These are phyloP conservation scores for Stegana nigrithorax DNA, from an alignment of 2,888 invertebrate species.

Conservation along the genomic window DNA sequence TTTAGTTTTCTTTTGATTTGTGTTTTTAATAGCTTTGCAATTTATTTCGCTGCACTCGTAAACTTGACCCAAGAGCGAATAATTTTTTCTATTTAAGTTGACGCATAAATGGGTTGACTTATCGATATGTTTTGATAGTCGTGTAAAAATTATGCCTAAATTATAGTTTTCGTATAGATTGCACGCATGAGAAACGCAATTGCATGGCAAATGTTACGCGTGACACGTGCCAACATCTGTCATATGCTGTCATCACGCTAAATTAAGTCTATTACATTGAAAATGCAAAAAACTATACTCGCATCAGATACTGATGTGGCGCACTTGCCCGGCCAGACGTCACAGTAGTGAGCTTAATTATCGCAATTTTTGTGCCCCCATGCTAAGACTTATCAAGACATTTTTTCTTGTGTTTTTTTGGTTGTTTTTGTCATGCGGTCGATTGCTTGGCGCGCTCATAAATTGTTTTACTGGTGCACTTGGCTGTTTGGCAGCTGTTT, in stretches of 20 bases:
- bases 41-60: neutral
- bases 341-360: constrained; percentile 12
- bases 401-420: neutral
- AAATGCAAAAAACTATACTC: neutral
- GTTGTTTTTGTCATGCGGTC: too few relatives aligned
- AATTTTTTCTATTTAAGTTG: too few relatives aligned
- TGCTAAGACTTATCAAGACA: neutral
- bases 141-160: too few relatives aligned
- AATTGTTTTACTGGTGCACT: too few relatives aligned
- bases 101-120: too few relatives aligned
- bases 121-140: too few relatives aligned
- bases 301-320: too few relatives aligned
- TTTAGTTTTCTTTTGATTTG: neutral
- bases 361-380: neutral
- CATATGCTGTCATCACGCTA: constrained; percentile 7
- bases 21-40: neutral
- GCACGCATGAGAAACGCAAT: neutral
- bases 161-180: too few relatives aligned
- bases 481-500: neutral
- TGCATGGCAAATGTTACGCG: neutral
- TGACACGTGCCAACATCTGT: constrained; percentile 17
- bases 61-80: neutral
- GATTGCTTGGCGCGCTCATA: too few relatives aligned
- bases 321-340: too few relatives aligned
- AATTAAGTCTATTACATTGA: neutral